A percentile compares a stretch with the other conserved stretches of the same genome.
Evolutionary conservation across 30 jellyfish, hydroid and myxozoan genomes (phyloP).

Genomic region (Hydra vulgaris): DNA sequence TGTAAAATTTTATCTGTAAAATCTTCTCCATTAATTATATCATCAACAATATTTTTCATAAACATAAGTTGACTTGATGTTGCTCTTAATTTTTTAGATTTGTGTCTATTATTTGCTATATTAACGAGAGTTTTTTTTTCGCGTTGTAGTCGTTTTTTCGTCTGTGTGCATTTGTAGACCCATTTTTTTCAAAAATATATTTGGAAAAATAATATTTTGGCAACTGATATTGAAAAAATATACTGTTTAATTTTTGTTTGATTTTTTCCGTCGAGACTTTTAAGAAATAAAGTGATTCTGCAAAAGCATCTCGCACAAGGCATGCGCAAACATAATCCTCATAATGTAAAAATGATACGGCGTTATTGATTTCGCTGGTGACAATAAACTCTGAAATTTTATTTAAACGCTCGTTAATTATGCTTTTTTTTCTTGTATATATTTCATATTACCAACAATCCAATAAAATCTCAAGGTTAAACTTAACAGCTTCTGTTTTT

Average conservation of each 20-base stretch:
- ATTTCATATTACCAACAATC: conserved; percentile 24
- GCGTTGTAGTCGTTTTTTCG: neutral
- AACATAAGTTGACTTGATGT: neutral
- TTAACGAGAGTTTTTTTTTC: neutral
- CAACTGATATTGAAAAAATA: conserved; percentile 6
- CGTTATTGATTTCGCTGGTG: conserved; percentile 6
- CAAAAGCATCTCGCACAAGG: conserved; percentile 28
- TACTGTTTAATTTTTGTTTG: neutral
- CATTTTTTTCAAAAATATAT: conserved; percentile 13
- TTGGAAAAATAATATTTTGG: conserved; percentile 6
- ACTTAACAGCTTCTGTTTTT: conserved; percentile 27
- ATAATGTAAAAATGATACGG: neutral
- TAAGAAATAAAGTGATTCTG: conserved; percentile 16
- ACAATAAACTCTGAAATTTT: conserved; percentile 14
- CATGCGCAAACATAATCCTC: conserved; percentile 13
- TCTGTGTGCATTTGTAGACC: no score
- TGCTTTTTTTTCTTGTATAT: conserved; percentile 4
- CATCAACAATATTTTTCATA: neutral
- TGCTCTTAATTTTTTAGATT: neutral
- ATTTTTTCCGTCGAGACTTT: conserved; percentile 5
- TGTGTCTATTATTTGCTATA: neutral
- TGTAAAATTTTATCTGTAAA: neutral
- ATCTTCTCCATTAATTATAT: neutral
- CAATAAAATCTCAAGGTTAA: conserved; percentile 14
- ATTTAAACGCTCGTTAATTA: conserved; percentile 13